Percentiles rank a stretch among this genome's conserved stretches.
Evolutionary conservation across 2,797 vertebrate species (phyloP).

Genomic region (Melanotaenia nigrans): DNA sequence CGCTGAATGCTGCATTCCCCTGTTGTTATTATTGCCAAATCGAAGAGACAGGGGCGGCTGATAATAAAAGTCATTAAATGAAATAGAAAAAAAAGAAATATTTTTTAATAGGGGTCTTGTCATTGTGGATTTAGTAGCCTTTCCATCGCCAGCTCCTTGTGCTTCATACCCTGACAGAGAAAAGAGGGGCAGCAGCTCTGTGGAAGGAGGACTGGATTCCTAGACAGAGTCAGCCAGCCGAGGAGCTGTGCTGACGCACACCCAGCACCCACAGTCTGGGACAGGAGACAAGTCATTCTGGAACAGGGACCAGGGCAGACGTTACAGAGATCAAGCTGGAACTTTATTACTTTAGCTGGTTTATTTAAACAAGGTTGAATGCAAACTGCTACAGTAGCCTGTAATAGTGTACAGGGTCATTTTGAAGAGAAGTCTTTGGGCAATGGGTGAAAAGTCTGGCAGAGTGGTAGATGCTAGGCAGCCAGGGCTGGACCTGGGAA

Average conservation of each 20-base stretch:
- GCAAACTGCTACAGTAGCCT: slow-evolving; percentile 47
- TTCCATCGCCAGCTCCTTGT: slow-evolving; percentile 62
- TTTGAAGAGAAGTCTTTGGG: slow-evolving; percentile 38
- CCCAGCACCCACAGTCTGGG: slow-evolving; percentile 81
- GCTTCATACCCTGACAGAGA: slow-evolving; percentile 49
- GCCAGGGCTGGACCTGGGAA: slow-evolving; percentile 48
- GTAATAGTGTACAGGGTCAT: slow-evolving; percentile 41
- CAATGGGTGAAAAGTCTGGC: slow-evolving; percentile 33
- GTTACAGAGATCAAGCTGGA: slow-evolving; percentile 61
- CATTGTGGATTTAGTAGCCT: slow-evolving; percentile 78
- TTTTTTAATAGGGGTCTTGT: slow-evolving; percentile 80
- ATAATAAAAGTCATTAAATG: slow-evolving; percentile 83
- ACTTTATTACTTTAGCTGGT: slow-evolving; percentile 74
- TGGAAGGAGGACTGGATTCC: slow-evolving; percentile 77
- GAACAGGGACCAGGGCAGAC: slow-evolving; percentile 64
- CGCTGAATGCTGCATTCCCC: slow-evolving; percentile 80
- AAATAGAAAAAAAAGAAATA: slow-evolving; percentile 72
- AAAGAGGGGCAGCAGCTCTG: slow-evolving; percentile 57
- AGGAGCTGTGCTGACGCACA: slow-evolving; percentile 78
- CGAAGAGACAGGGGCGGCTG: slow-evolving; percentile 73
- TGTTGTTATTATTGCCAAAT: slow-evolving; percentile 83
- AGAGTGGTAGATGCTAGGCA: slow-evolving; percentile 46
- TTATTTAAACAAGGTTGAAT: slow-evolving; percentile 68
- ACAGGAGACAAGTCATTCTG: slow-evolving; percentile 74
- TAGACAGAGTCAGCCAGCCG: slow-evolving; percentile 76